Evolutionary conservation across 2,113 vertebrate genomes (phyloP), one percentile per base, ranked within the genome.

Genomic region (Diadophis punctatus): DNA sequence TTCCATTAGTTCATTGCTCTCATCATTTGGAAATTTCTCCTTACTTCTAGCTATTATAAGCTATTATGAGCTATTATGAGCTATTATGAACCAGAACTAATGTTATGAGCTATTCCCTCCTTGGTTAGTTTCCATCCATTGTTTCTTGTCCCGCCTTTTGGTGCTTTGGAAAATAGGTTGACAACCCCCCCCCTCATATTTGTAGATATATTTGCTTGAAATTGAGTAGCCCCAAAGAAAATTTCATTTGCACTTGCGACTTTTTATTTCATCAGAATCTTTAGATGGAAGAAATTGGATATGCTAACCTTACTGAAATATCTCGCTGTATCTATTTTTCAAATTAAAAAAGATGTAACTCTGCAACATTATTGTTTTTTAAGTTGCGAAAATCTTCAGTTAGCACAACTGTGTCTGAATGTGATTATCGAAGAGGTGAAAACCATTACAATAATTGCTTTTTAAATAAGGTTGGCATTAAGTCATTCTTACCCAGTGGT

Each of bases 231-330:
- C 2, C 3, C 34, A 8, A 86, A 7, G 3, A 16, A 93, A 1
- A 43, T 34, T 90, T 90, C 46, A 86, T 90, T 90, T 60, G 74
- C 46, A 52, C 46, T 90, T 90, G 20, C 85, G 43, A 86, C 84
- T 92, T 86, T 89, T 86, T 43, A 90, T 55, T 92, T 92, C 88
- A n/a, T 89, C 88, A 93, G 52, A 95, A 93, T 4, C 52, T 89
- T 3, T 27, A 58, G 25, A 60, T 1, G 0, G 12, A 49, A 86
- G 8, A 91, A 86, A 92, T 68, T 92, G 9, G 87, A 48, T 55
- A 86, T 84, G 55, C 39, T 4, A 27, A n/a, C 51, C 88, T 27
- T 80, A 3, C 25, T 90, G 18, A 87, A 3, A 5, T 60, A 86
- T 55, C 12, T 43, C 25, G 14, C 0, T 48, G 0, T 89, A 89